Evolutionary conservation across 2,888 invertebrate genomes (phyloP), one percentile per base, ranked within the genome.

Genomic region (Rotaria magnacalcarata): DNA sequence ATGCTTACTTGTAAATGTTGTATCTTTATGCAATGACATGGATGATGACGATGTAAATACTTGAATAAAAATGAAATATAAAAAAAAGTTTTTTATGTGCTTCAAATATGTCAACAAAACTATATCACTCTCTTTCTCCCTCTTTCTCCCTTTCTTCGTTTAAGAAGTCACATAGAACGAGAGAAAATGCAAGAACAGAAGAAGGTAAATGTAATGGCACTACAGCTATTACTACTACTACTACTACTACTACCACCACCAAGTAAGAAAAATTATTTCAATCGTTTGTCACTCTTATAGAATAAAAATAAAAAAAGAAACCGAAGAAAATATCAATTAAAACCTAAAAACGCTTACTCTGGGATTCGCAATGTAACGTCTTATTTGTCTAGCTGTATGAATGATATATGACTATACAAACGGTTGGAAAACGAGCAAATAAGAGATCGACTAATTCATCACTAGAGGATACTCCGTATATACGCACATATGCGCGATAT

Each of bases 1-100:
- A 41, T 80, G 24, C 47, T 47, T 80, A 80, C 80, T 97, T 88
- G 97, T 97, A 94, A 96, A 96, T 89, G 96, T 97, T 88, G 97
- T 97, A 92, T 97, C 97, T 91, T 96, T 96, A 43, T 54, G 80
- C 34, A 67, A 67, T 80, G 47, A 80, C 67, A 67, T 67, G 34
- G 34, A 67, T 41, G 67, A 67, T 41, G 67, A 47, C 34, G 67
- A 67, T 67, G 67, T 67, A 67, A 67, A 67, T 67, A 67, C 67
- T 67, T 34, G 11, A 67, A 54, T 34, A 19, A 67, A 67, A 34
- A 34, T 67, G 67, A 67, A 67, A 34, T 67, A 67, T 34, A 67
- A 41, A 14, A 34, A 14, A 67, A 10, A 16, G 5, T 34, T 67
- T 67, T 19, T 19, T 67, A 34, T 34, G 34, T 67, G 6, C 34